Base-by-base conservation (phyloP, 2,888 invertebrate species). In the Meiosimyza platycephala region DNA sequence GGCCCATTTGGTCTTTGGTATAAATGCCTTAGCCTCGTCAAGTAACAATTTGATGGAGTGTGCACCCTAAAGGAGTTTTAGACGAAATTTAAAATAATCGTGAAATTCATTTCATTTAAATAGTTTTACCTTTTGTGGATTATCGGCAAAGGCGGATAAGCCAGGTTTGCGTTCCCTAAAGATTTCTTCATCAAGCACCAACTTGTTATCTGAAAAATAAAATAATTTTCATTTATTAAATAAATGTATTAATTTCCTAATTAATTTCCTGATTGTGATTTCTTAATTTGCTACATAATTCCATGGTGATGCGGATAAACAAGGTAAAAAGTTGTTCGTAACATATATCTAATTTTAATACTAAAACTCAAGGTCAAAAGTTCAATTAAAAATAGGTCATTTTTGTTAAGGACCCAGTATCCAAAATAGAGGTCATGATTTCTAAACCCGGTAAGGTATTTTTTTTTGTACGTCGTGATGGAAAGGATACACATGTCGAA, bases 141-240 rank as follows among this genome's bases (percentile, higher is more conserved):
- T 91, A 78, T 95, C 92, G 0, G 93, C 94, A 85, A 92, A 98
- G 0, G 94, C 92, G 6, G 98, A 98, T 59, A 99, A 88, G 0
- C 98, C 98, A 0, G 98, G 98, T 83, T 96, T 96, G 0, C 92
- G 91, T 86, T 96, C 93, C 79, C 91, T 91, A 84, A 94, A 97
- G 72, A 94, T 89, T 88, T 96, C 96, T 79, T 92, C 91, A 76
- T 95, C 94, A 75, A 97, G 88, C 78, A 95, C 91, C 83, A 97
- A 88, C 81, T 92, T 92, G 54, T 90, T 90, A 80, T 89, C 89
- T 70, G 82, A 28, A 66, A 85, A 77, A 40, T 63, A 50, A 54
- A 67, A 47, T 40, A 48, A 48, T 55, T 62, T 5, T 60, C n/a
- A 33, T 4, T 54, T n/a, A 62, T 54, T 18, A 66, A 62, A n/a